Conservation (phyloP, 2,797 vertebrate genomes). For the Sebastes reedi region DNA sequence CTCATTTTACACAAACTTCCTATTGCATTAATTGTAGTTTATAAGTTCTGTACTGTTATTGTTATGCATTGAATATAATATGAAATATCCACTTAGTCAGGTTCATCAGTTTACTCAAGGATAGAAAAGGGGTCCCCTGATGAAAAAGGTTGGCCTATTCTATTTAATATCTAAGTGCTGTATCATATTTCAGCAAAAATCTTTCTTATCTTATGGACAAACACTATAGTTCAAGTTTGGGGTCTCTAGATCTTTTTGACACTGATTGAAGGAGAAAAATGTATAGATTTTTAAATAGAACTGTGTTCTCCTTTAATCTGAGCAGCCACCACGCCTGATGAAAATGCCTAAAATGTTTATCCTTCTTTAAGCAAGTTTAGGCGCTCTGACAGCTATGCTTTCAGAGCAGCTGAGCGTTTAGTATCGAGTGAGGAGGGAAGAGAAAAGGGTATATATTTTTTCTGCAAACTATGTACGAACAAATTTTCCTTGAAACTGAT, state of each 20-base stretch:
- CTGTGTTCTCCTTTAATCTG: conserved; percentile 59
- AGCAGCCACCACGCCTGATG: conserved; percentile 59
- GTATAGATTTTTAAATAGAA: conserved; percentile 67
- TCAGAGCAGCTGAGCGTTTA: conserved; percentile 36
- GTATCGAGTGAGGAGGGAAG: conserved; percentile 18
- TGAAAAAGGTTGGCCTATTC: background rate
- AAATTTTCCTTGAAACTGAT: conserved; percentile 44
- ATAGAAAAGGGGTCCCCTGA: too few species aligned
- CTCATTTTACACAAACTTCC: too few species aligned
- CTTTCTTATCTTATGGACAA: background rate
- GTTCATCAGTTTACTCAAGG: too few species aligned
- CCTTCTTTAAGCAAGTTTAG: conserved; percentile 62
- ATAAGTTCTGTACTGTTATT: too few species aligned
- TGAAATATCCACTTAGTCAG: too few species aligned
- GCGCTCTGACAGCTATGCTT: conserved; percentile 46
- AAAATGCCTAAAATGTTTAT: conserved; percentile 71
- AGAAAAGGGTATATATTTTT: conserved; percentile 21
- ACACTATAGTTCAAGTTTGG: background rate
- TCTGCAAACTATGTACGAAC: conserved; percentile 22
- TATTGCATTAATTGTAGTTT: too few species aligned
- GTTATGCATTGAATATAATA: too few species aligned
- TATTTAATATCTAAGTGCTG: background rate
- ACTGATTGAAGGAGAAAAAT: conserved; percentile 57
- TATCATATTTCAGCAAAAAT: conserved; percentile 10
- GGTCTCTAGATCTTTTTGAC: conserved; percentile 13